These are phyloP conservation scores for Notocelia uddmanniana DNA, from an alignment of 2,888 invertebrate genomes.

Conservation along the genomic window DNA sequence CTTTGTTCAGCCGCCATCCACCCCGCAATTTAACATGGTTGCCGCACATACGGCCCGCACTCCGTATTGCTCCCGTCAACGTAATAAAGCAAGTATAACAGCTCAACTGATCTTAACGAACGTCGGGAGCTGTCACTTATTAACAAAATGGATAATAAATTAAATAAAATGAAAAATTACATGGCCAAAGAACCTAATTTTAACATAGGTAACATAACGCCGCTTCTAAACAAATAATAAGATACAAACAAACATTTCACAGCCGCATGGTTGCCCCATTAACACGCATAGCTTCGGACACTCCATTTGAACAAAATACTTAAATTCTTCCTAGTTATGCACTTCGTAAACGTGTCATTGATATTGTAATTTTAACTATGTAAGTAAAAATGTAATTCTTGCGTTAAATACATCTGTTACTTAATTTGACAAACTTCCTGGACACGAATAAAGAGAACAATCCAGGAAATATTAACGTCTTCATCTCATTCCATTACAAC, in stretches of 20 bases:
- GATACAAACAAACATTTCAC: background rate
- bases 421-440: slow-evolving; percentile 3
- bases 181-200: background rate
- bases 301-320: no score
- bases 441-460: background rate
- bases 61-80: slow-evolving; percentile 14
- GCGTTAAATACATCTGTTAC: background rate
- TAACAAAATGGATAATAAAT: background rate
- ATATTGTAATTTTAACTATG: background rate
- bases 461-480: slow-evolving; percentile 34
- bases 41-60: slow-evolving; percentile 22
- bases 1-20: slow-evolving; percentile 31
- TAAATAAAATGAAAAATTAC: background rate
- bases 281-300: no score
- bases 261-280: no score
- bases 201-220: no score
- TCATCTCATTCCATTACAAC: slow-evolving; percentile 29
- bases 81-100: slow-evolving; percentile 24
- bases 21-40: slow-evolving; percentile 44
- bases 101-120: slow-evolving; percentile 9
- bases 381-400: no score
- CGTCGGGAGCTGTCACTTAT: background rate
- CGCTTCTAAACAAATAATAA: no score
- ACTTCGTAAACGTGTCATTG: no score
- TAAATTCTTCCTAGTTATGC: no score